Evolutionary conservation across 2,113 vertebrate species (phyloP), one percentile per base, ranked within the genome.

Genomic region (Okapia johnstoni): DNA sequence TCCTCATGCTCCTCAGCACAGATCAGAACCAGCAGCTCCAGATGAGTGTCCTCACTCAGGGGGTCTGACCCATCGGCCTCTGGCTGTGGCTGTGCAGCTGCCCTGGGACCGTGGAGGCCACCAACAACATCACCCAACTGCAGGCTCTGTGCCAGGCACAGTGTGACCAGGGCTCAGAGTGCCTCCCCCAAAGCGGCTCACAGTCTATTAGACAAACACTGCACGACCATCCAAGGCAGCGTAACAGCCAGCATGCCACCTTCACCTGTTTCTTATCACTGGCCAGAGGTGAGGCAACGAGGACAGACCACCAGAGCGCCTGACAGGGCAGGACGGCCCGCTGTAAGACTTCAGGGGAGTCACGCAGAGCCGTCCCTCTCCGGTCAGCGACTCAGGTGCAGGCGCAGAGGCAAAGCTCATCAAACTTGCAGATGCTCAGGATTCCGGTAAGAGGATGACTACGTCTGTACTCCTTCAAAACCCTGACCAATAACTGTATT

Each of bases 231-330:
- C n/a, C 66, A 17, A 3, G 5, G 36, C 1, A 7, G 40, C 0
- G 0, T 46, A n/a, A 52, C 2, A 2, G 40, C 15, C 9, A 0
- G 30, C 23, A 40, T 14, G 7, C 36, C 43, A 6, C n/a, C 26
- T 13, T 77, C 25, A 5, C 30, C 21, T 9, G 6, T 14, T 25
- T 40, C 30, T n/a, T 7, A 43, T n/a, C 79, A 19, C 2, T 30
- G 63, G 43, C 46, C 48, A 58, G 11, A n/a, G 50, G 26, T 23
- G 12, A 77, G 63, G 43, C 28, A 25, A 25, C 0, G 83, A 77
- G 40, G 48, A 21, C 15, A 11, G 0, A 2, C 5, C 11, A 4
- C 43, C 19, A 9, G 50, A 43, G 6, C 43, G 12, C 40, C 60
- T 17, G 14, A n/a, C 5, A 0, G 23, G 2, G 14, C 12, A 36